Percentiles rank a stretch among this genome's conserved stretches.
Evolutionary conservation across 2,888 invertebrate genomes (phyloP).

Genomic region (Cybosia mesomella): DNA sequence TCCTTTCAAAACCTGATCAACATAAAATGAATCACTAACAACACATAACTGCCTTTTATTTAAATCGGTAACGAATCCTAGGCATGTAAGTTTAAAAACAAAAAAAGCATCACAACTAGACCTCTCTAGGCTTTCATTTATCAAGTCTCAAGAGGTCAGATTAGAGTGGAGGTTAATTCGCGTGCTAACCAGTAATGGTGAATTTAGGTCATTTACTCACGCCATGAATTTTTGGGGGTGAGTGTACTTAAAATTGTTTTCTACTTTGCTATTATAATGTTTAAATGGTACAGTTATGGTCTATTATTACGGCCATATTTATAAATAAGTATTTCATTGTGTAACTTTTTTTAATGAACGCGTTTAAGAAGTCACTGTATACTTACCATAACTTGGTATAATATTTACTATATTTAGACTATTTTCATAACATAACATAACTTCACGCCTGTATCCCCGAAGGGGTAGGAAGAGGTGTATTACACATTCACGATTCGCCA

Average conservation of each 20-base stretch:
- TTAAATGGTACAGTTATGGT: constrained; percentile 40
- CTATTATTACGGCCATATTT: constrained; percentile 7
- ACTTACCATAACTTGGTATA: too few relatives aligned
- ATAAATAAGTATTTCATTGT: constrained; percentile 4
- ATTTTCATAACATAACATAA: too few relatives aligned
- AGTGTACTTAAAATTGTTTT: constrained; percentile 45
- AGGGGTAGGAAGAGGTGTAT: too few relatives aligned
- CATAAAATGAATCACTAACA: constrained; percentile 30
- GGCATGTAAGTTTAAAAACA: constrained; percentile 7
- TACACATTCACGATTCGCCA: too few relatives aligned
- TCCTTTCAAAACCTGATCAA: constrained; percentile 23
- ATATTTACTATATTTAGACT: too few relatives aligned
- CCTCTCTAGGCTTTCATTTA: neutral
- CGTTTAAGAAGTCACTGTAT: neutral
- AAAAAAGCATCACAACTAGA: constrained; percentile 7
- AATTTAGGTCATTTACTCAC: constrained; percentile 48
- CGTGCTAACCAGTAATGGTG: constrained; percentile 44
- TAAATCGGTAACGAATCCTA: constrained; percentile 28
- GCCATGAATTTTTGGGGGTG: constrained; percentile 54
- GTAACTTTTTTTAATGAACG: neutral
- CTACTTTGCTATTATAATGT: constrained; percentile 18
- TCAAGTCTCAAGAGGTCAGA: constrained; percentile 1
- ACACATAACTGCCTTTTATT: constrained; percentile 37
- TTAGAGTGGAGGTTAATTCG: constrained; percentile 31
- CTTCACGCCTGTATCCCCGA: too few relatives aligned